Conservation (phyloP, 1,140 invertebrate species). For the Drosophila arizonae region DNA sequence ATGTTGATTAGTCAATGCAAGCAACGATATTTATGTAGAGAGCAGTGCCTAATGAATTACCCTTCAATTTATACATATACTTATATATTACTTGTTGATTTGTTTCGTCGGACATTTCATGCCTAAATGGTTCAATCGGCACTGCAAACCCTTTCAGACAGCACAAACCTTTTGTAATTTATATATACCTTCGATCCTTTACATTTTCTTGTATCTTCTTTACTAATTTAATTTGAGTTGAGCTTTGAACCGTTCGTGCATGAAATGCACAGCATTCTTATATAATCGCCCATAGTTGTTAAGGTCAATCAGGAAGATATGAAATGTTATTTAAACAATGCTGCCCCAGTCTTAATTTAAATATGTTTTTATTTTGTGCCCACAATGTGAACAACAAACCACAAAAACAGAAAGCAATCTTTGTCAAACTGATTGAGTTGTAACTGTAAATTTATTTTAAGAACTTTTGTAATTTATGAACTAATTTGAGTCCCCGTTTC, state of each 20-base stretch:
- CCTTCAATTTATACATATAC: conserved; percentile 22
- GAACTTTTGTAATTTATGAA: conserved; percentile 54
- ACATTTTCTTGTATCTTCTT: conserved; percentile 5
- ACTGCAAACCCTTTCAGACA: conserved; percentile 39
- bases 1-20: conserved; percentile 70
- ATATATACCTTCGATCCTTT: not conserved
- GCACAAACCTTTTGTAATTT: conserved; percentile 42
- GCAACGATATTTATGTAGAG: conserved; percentile 66
- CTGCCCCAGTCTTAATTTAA: conserved; percentile 63
- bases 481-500: conserved; percentile 34
- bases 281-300: conserved; percentile 20
- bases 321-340: conserved; percentile 37
- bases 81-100: conserved; percentile 27
- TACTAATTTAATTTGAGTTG: conserved; percentile 16
- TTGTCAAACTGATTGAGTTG: conserved; percentile 6
- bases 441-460: conserved; percentile 26
- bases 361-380: conserved; percentile 37
- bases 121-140: conserved; percentile 69
- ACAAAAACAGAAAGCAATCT: conserved; percentile 33
- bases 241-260: conserved; percentile 68
- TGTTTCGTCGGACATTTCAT: conserved; percentile 62
- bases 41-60: conserved; percentile 24
- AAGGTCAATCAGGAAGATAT: conserved; percentile 26
- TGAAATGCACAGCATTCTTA: conserved; percentile 59
- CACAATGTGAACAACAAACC: conserved; percentile 19